Percentiles rank a stretch among this genome's conserved stretches.
Evolutionary conservation across 2,888 invertebrate genomes (phyloP).

Genomic region (Graphium colonna): DNA sequence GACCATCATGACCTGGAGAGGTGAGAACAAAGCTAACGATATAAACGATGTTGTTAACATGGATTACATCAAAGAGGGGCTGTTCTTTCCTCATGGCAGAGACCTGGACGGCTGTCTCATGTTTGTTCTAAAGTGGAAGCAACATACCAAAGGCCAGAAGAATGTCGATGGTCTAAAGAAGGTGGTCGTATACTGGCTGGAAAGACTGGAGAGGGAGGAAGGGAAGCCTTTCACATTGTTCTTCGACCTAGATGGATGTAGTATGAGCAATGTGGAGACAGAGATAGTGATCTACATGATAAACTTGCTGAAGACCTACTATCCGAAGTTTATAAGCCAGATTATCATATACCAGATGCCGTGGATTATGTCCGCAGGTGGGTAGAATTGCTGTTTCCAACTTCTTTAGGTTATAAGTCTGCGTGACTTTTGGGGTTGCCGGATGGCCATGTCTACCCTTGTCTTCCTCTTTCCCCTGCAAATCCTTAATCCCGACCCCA

Average conservation of each 20-base stretch:
- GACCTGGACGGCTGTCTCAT: conserved; percentile 79
- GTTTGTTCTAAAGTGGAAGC: conserved; percentile 86
- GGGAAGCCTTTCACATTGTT: conserved; percentile 87
- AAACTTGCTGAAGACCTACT: conserved; percentile 89
- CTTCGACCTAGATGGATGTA: conserved; percentile 91
- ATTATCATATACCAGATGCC: conserved; percentile 93
- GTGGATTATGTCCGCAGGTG: conserved; percentile 85
- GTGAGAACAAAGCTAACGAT: conserved; percentile 87
- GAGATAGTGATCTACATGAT: conserved; percentile 91
- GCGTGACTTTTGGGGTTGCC: too few relatives aligned
- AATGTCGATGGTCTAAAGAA: conserved; percentile 85
- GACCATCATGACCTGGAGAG: conserved; percentile 90
- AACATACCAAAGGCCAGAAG: conserved; percentile 85
- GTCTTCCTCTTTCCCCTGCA: too few relatives aligned
- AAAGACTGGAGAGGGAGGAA: conserved; percentile 84
- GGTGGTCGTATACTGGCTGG: conserved; percentile 90
- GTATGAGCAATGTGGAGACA: conserved; percentile 90
- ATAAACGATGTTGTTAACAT: conserved; percentile 85
- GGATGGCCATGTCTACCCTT: too few relatives aligned
- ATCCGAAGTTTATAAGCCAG: conserved; percentile 90
- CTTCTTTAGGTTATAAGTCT: too few relatives aligned
- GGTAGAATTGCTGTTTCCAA: neutral
- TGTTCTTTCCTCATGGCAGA: conserved; percentile 84
- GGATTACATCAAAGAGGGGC: conserved; percentile 88
- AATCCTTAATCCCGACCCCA: too few relatives aligned